Evolutionary conservation across 2,797 vertebrate species (phyloP).

Genomic region (Setipinna tenuifilis): DNA sequence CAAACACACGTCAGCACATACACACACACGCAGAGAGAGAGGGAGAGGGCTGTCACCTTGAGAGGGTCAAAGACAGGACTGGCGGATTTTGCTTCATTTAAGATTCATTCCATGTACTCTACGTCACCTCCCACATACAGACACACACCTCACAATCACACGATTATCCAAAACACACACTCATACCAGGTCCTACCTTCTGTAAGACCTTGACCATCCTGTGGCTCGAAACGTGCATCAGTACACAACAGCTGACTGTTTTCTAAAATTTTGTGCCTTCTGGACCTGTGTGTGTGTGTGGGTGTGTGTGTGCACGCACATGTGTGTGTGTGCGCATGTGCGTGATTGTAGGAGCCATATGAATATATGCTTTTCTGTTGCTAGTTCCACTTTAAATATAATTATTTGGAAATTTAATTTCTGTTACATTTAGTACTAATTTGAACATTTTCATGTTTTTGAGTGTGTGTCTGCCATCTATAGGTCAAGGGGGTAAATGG

Average conservation of each 20-base stretch:
- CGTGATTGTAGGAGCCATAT: too few relatives aligned
- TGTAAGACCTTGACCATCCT: background rate
- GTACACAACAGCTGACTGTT: background rate
- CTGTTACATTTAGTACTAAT: too few relatives aligned
- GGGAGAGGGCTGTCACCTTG: constrained; percentile 28
- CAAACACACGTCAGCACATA: background rate
- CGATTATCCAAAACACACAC: background rate
- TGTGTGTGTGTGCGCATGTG: too few relatives aligned
- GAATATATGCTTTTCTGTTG: too few relatives aligned
- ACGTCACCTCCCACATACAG: background rate
- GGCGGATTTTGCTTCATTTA: background rate
- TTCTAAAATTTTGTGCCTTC: background rate
- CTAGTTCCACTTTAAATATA: too few relatives aligned
- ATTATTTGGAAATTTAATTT: too few relatives aligned
- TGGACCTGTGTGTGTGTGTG: background rate
- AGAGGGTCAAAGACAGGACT: background rate
- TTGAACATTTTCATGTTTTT: too few relatives aligned
- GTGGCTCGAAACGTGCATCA: background rate
- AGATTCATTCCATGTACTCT: background rate
- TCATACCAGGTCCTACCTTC: background rate
- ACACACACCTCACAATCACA: constrained; percentile 5
- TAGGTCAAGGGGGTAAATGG: too few relatives aligned
- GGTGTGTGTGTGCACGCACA: too few relatives aligned
- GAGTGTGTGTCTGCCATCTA: too few relatives aligned
- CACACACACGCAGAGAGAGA: background rate